Conservation (phyloP, 2,113 vertebrate species). For the Corythaeola cristata region DNA sequence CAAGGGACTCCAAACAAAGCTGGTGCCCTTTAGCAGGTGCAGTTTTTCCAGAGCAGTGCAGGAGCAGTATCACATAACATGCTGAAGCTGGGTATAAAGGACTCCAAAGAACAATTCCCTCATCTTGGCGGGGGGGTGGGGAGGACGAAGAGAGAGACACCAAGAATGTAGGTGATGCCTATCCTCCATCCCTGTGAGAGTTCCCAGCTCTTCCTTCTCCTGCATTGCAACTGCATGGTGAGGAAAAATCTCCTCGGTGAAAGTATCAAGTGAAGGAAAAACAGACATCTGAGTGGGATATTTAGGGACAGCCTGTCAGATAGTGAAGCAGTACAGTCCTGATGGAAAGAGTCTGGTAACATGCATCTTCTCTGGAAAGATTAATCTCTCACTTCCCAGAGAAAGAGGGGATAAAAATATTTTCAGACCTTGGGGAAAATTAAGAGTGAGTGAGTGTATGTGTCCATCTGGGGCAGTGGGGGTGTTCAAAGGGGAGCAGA, state of each 20-base stretch:
- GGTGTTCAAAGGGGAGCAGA: background rate
- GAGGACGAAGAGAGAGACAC: background rate
- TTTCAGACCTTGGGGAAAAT: background rate
- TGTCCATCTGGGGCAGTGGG: background rate
- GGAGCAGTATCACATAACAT: background rate
- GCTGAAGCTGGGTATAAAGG: background rate
- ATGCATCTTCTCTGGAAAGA: background rate
- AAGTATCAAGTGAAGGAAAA: background rate
- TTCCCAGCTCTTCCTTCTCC: background rate
- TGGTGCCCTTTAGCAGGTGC: background rate
- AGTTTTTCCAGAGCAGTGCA: background rate
- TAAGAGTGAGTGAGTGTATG: background rate
- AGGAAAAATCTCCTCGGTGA: background rate
- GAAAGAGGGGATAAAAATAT: background rate
- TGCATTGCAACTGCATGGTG: background rate
- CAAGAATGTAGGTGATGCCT: background rate
- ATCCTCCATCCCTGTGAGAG: background rate
- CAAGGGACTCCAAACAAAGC: background rate
- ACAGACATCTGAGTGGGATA: background rate
- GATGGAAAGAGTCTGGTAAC: background rate
- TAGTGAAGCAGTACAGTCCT: background rate
- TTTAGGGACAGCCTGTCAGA: background rate
- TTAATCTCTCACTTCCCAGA: background rate
- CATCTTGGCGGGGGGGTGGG: background rate
- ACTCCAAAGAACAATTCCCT: background rate